These are phyloP conservation scores for Otocyon megalotis DNA, from an alignment of 2,113 vertebrate genomes.

Conservation along the genomic window DNA sequence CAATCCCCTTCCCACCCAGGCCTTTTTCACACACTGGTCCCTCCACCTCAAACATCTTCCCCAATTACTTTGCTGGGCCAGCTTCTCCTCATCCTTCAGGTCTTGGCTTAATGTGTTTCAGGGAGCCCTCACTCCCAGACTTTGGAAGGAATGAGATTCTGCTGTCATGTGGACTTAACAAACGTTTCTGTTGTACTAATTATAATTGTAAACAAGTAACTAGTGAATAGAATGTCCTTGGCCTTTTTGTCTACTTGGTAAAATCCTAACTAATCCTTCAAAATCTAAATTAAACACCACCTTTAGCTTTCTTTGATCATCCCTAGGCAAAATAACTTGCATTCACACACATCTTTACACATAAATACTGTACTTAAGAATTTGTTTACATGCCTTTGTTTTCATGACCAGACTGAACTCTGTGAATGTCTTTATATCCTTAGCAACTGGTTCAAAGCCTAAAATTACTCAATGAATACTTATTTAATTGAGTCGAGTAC, in stretches of 20 bases:
- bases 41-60: background rate
- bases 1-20: background rate
- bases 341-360: background rate
- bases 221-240: constrained; percentile 4
- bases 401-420: background rate
- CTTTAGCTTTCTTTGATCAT: background rate
- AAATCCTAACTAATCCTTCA: constrained; percentile 33
- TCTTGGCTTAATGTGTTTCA: background rate
- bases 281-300: constrained; percentile 25
- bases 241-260: background rate
- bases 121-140: background rate
- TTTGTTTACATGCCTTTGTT: constrained; percentile 2
- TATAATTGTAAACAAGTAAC: background rate
- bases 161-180: background rate
- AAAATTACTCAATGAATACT: constrained; percentile 32
- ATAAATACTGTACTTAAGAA: background rate
- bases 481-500: background rate
- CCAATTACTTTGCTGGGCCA: background rate
- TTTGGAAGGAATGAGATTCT: background rate
- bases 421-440: background rate
- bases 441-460: background rate
- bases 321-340: constrained; percentile 16
- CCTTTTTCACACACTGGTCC: background rate
- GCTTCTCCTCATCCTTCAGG: background rate
- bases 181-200: constrained; percentile 2